Percentiles rank a stretch among this genome's conserved stretches.
Evolutionary conservation across 1,140 invertebrate genomes (phyloP).

Genomic region (Aphidius ervi): DNA sequence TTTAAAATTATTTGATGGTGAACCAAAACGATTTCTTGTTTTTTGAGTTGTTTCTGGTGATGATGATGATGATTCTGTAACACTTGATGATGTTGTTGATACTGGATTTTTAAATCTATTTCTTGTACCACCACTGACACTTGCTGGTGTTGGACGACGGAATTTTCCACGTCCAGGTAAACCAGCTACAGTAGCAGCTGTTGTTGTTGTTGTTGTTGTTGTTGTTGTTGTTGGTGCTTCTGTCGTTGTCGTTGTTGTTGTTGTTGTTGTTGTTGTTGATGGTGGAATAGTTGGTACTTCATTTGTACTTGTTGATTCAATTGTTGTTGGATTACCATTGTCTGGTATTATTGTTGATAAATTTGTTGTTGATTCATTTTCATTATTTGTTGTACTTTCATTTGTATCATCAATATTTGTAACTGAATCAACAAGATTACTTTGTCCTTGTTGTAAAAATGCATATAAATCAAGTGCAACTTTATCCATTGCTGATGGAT

Average conservation of each 20-base stretch:
- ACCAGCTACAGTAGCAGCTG: conserved; percentile 31
- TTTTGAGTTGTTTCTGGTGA: conserved; percentile 35
- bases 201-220: conserved; percentile 36
- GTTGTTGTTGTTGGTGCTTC: conserved; percentile 27
- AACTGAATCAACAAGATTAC: conserved; percentile 59
- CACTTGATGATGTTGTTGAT: conserved; percentile 34
- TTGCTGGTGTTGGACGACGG: conserved; percentile 35
- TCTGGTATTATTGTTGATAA: conserved; percentile 55
- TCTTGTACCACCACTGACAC: conserved; percentile 34
- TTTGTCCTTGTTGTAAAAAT: conserved; percentile 66
- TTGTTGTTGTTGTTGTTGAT: conserved; percentile 48
- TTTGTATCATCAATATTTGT: conserved; percentile 35
- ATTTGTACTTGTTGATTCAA: conserved; percentile 45
- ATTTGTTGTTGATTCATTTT: conserved; percentile 57
- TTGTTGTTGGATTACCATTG: conserved; percentile 57
- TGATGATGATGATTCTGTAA: conserved; percentile 24
- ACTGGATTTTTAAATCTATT: conserved; percentile 41
- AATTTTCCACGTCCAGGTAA: conserved; percentile 49
- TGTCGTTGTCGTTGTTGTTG: conserved; percentile 35
- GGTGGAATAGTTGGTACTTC: conserved; percentile 49
- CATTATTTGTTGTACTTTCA: conserved; percentile 43
- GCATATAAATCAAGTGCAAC: conserved; percentile 76
- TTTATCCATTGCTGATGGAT: conserved; percentile 67
- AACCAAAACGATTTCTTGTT: conserved; percentile 38
- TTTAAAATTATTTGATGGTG: conserved; percentile 34